Conservation (phyloP, 2,113 vertebrate genomes). For the Pipa parva region DNA sequence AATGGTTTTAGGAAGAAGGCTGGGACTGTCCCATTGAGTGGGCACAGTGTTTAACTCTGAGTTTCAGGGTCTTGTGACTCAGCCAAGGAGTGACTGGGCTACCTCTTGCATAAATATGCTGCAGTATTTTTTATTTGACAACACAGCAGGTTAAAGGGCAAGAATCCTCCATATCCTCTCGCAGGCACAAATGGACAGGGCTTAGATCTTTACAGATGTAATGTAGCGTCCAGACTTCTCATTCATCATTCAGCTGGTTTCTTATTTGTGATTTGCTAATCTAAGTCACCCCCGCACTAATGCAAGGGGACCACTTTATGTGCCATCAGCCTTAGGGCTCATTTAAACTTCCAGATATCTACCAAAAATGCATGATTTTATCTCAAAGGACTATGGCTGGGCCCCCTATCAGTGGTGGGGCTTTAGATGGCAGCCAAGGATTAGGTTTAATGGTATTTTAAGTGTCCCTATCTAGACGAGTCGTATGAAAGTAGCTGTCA, state of each 20-base stretch:
- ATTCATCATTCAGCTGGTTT: not conserved
- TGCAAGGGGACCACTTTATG: too few species aligned
- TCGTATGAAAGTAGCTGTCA: too few species aligned
- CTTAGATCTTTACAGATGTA: not conserved
- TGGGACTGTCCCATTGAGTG: constrained; percentile 10
- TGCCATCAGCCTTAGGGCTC: too few species aligned
- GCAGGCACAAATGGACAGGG: not conserved
- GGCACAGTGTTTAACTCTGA: not conserved
- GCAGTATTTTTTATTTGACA: constrained; percentile 11
- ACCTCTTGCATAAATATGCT: not conserved
- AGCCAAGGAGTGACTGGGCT: not conserved
- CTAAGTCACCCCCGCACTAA: too few species aligned
- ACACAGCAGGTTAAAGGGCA: not conserved
- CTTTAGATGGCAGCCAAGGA: too few species aligned
- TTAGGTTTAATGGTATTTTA: too few species aligned
- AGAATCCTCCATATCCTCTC: not conserved
- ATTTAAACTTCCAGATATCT: too few species aligned
- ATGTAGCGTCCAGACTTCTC: not conserved
- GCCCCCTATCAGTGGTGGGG: too few species aligned
- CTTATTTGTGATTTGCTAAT: constrained; percentile 2
- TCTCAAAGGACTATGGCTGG: too few species aligned
- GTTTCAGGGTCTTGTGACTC: not conserved
- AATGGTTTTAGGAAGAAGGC: constrained; percentile 19
- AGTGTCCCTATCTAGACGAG: too few species aligned
- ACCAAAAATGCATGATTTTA: too few species aligned